Base-by-base conservation (phyloP, 2,113 vertebrate species). In the Amazona guildingii region DNA sequence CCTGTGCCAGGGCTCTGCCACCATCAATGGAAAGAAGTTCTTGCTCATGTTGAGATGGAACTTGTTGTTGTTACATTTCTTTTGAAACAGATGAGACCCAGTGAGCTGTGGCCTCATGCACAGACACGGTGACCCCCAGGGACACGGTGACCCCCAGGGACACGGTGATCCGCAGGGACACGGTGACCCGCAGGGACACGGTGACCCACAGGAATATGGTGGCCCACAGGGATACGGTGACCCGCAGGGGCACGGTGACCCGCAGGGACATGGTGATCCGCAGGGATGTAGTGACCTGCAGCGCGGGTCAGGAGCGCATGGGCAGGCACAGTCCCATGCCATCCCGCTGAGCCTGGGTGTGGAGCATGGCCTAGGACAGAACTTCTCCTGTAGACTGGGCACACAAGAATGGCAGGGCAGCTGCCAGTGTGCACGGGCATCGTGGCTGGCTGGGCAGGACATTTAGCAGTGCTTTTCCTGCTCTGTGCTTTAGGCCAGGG, bases 191-290 rank as follows among this genome's bases (percentile, higher is more conserved):
- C 8, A 28, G 52, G 51, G 27, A 17, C 2, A 4, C 0, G 17
- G 52, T 29, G 28, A 29, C 52, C 52, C 6, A 0, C 52, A 31
- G 52, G 52, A 28, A 18, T 2, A 1, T 4, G 17, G 52, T 29
- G 28, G 11, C 28, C 28, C 4, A 1, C 54, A 55, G 29, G 54
- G 54, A 55, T 1, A 1, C 6, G 54, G 54, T 31, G 29, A 19
- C 29, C 29, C 6, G 2, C 51, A 28, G 29, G 52, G 29, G 7
- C 1, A 1, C 7, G 7, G 54, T 55, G 17, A 54, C 52, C 52
- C 7, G 0, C 28, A 11, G 52, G 52, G 52, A 55, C 3, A 0
- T 5, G 5, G 52, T 57, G 19, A n/a, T 31, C 55, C 4, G 0
- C 55, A 59, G 55, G 33, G 55, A n/a, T 4, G 6, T n/a, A n/a